A percentile compares a stretch with the other conserved stretches of the same genome.
Conservation (phyloP, 1,140 invertebrate genomes). For the Belonocnema kinseyi region DNA sequence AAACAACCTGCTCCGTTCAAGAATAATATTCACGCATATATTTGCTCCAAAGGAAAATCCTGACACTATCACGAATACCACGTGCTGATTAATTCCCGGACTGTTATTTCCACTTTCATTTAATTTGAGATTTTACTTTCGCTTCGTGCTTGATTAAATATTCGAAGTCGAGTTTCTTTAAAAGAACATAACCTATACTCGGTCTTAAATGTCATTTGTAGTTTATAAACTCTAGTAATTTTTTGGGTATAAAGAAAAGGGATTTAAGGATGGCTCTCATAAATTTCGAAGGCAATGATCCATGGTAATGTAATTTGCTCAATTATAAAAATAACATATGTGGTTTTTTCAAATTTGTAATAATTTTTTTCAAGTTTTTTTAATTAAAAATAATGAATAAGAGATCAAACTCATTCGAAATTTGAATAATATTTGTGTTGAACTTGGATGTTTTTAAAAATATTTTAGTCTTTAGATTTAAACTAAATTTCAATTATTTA, state of each 20-base stretch:
- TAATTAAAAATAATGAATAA: constrained; percentile 15
- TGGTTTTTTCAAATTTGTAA: constrained; percentile 13
- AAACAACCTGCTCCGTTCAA: no score
- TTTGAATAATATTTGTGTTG: constrained; percentile 3
- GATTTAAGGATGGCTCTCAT: constrained; percentile 68
- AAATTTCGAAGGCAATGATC: constrained; percentile 70
- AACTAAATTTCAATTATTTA: no score
- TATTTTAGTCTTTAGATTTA: no score
- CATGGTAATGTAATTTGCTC: constrained; percentile 64
- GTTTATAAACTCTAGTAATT: neutral
- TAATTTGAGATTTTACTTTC: no score
- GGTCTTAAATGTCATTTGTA: neutral
- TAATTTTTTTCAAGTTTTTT: neutral
- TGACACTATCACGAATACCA: no score
- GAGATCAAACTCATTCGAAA: constrained; percentile 29
- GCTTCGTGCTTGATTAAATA: no score
- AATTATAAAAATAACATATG: neutral
- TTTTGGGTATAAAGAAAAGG: neutral
- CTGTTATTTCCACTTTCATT: no score
- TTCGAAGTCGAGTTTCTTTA: neutral
- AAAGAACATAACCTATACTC: constrained; percentile 2
- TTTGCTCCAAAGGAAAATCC: no score
- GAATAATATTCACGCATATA: no score
- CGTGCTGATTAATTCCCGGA: no score
- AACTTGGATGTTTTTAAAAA: neutral